Evolutionary conservation across 2,113 vertebrate species (phyloP).

Genomic region (Nannospalax galili): DNA sequence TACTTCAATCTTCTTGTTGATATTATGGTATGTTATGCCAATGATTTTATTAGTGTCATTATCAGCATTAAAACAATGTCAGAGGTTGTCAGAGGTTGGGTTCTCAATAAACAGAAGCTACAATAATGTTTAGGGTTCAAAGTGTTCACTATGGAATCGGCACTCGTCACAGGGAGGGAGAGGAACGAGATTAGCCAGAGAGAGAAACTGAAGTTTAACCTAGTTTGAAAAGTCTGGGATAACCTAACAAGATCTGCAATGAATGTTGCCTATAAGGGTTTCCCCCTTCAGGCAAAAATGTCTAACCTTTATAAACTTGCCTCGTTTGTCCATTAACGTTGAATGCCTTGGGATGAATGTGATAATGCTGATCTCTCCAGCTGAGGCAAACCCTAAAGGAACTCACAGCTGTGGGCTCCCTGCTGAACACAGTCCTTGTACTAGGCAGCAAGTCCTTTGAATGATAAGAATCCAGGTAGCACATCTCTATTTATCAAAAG

Average conservation of each 20-base stretch:
- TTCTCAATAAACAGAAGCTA: neutral
- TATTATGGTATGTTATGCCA: neutral
- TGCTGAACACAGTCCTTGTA: neutral
- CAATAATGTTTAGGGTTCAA: neutral
- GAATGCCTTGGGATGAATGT: neutral
- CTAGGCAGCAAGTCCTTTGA: neutral
- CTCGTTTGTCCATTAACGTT: neutral
- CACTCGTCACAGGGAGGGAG: neutral
- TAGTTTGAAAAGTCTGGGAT: neutral
- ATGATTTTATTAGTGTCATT: neutral
- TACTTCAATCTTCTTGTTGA: neutral
- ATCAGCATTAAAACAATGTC: neutral
- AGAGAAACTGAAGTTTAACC: neutral
- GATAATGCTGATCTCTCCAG: neutral
- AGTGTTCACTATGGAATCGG: neutral
- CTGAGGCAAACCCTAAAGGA: neutral
- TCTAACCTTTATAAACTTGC: neutral
- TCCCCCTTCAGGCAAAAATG: neutral
- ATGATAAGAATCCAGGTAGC: neutral
- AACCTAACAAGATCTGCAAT: neutral
- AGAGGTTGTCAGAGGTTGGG: neutral
- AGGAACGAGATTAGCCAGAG: neutral
- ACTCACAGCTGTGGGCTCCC: neutral
- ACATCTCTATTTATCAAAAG: neutral
- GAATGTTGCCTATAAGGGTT: neutral